phyloP scores from a whole-genome alignment of 2,113 vertebrate genomes.

The Cheirogaleus medius region DNA sequence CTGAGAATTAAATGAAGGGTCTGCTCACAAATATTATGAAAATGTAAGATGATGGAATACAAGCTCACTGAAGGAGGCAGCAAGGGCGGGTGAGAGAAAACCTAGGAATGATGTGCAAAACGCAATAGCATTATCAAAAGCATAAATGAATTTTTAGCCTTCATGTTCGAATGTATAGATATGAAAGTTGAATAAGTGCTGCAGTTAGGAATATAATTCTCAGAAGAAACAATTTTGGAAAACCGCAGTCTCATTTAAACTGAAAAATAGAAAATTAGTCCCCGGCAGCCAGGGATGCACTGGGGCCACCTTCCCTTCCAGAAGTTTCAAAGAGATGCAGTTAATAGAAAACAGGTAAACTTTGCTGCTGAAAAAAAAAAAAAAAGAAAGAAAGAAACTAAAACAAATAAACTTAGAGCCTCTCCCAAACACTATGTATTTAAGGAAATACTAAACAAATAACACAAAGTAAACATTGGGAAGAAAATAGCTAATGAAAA shows the following conservation, averaged over 20 bases:
- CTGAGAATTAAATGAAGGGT: constrained; percentile 71
- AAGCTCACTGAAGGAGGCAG: constrained; percentile 50
- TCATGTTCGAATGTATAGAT: neutral
- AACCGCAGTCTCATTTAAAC: neutral
- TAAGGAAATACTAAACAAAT: neutral
- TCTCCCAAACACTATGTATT: neutral
- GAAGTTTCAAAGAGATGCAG: neutral
- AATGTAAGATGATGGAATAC: constrained; percentile 34
- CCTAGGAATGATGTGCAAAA: neutral
- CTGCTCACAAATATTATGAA: constrained; percentile 48
- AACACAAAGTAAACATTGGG: neutral
- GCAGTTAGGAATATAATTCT: neutral
- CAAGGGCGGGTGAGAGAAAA: neutral
- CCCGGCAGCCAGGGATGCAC: neutral
- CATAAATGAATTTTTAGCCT: neutral
- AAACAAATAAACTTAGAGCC: neutral
- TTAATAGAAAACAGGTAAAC: neutral
- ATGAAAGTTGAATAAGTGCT: neutral
- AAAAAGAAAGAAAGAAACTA: neutral
- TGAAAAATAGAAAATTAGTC: constrained; percentile 52
- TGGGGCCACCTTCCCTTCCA: neutral
- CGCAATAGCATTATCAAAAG: neutral
- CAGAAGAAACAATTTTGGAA: constrained; percentile 29
- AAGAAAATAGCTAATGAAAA: constrained; percentile 16
- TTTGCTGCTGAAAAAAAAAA: too few relatives aligned